Base-by-base conservation (phyloP, 2,888 invertebrate genomes). In the Rosalia funebris region DNA sequence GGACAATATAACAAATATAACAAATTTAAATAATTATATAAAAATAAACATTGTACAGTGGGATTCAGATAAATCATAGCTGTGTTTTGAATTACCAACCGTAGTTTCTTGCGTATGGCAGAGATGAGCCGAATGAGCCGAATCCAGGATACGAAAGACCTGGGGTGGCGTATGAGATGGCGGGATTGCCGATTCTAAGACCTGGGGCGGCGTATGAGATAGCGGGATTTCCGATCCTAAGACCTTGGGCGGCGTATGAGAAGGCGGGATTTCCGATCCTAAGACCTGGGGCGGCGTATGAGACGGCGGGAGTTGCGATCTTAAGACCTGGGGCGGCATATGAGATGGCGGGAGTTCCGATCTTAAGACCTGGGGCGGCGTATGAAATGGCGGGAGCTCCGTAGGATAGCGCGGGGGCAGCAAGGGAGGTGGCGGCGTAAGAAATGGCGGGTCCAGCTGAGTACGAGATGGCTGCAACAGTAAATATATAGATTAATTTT, bases 181-280 rank as follows among this genome's bases (percentile, higher is more conserved):
- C 64, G 4, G 83, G 47, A 5, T 19, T 45, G 32, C 54, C 75
- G 81, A 83, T 67, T 81, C 83, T 17, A 1, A 57, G 19, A 12
- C 20, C 52, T 15, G 52, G 52, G 34, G 52, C 52, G 5, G 52
- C 52, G 15, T 11, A 17, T 62, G 68, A 72, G 9, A 25, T 20
- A 16, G 46, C 82, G 14, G 56, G 15, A 25, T 25, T 25, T 25
- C 3, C 25, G 3, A 25, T 25, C 4, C 3, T 25, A 25, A 25
- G 7, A 25, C 25, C 47, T 11, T 11, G 39, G 5, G 46, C 46
- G 14, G 46, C 46, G 15, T 46, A 46, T 1, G 46, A 46, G 10
- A 46, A 14, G 1, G 46, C 32, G 15, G 46, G 46, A 2, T 25
- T 31, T 7, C 5, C 39, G 14, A 16, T 2, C 34, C 5, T 47